phyloP scores from a whole-genome alignment of 1,140 invertebrate genomes.

The Arctopsyche grandis region DNA sequence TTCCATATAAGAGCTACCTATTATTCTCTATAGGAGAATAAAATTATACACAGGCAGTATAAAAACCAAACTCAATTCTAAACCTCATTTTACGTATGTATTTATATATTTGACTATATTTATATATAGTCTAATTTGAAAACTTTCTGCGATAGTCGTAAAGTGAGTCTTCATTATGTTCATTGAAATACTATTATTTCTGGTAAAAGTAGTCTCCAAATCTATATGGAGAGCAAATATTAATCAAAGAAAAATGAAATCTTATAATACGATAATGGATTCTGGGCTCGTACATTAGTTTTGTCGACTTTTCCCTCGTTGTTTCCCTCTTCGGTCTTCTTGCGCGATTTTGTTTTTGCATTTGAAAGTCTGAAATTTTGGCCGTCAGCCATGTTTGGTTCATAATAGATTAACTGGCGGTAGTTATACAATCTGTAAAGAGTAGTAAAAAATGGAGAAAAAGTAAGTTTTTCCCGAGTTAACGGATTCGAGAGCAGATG shows the following conservation, averaged over 20 bases:
- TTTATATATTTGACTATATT: too few species aligned
- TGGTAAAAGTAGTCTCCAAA: background rate
- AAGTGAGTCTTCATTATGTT: too few species aligned
- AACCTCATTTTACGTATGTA: background rate
- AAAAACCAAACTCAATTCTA: background rate
- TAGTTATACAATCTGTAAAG: background rate
- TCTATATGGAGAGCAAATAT: background rate
- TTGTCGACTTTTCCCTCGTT: too few species aligned
- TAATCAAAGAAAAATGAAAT: background rate
- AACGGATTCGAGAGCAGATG: background rate
- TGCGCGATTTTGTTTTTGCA: background rate
- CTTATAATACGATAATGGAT: constrained; percentile 2
- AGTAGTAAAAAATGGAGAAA: background rate
- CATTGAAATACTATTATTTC: too few species aligned
- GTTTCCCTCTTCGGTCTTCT: too few species aligned
- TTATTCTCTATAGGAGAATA: background rate
- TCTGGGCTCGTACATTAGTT: background rate
- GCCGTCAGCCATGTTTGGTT: background rate
- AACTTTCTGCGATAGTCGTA: too few species aligned
- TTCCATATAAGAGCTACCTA: constrained; percentile 9
- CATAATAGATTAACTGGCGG: constrained; percentile 18
- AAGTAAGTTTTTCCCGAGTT: background rate
- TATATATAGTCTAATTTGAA: too few species aligned
- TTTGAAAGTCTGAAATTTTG: constrained; percentile 6
- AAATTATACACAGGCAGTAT: constrained; percentile 3